phyloP scores from a whole-genome alignment of 2,113 vertebrate species.

The Crocuta crocuta region DNA sequence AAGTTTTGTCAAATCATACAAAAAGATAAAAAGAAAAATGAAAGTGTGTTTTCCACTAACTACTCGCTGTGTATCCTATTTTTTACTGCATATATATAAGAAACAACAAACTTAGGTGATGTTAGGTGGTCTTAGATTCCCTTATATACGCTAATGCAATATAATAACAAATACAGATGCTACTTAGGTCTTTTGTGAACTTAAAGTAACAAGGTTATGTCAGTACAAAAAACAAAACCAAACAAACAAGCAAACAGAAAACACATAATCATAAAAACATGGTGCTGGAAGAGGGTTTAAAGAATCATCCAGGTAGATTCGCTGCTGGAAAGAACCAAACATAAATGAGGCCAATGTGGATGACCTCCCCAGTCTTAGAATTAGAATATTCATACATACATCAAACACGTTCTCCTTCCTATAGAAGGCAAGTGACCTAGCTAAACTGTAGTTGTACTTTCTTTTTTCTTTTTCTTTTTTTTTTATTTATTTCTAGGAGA shows the following conservation, averaged over 20 bases:
- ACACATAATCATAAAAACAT: neutral
- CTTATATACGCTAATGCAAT: neutral
- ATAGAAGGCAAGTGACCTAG: neutral
- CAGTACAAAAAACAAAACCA: neutral
- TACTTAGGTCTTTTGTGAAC: neutral
- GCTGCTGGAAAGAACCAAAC: neutral
- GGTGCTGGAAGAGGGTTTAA: neutral
- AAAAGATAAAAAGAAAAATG: conserved; percentile 9
- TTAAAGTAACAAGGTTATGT: neutral
- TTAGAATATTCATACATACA: neutral
- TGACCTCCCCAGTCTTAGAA: neutral
- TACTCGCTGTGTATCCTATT: neutral
- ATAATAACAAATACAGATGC: neutral
- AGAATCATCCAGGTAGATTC: neutral
- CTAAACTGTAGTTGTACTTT: neutral
- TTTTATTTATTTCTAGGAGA: no score
- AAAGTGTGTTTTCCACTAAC: conserved; percentile 35
- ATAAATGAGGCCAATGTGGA: neutral
- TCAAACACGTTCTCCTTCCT: neutral
- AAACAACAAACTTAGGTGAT: neutral
- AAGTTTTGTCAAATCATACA: conserved; percentile 17
- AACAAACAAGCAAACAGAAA: neutral
- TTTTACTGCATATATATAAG: neutral
- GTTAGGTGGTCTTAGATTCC: neutral
- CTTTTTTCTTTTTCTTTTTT: no score